These are phyloP conservation scores for Sylvia atricapilla DNA, from an alignment of 2,113 vertebrate genomes.

Conservation along the genomic window DNA sequence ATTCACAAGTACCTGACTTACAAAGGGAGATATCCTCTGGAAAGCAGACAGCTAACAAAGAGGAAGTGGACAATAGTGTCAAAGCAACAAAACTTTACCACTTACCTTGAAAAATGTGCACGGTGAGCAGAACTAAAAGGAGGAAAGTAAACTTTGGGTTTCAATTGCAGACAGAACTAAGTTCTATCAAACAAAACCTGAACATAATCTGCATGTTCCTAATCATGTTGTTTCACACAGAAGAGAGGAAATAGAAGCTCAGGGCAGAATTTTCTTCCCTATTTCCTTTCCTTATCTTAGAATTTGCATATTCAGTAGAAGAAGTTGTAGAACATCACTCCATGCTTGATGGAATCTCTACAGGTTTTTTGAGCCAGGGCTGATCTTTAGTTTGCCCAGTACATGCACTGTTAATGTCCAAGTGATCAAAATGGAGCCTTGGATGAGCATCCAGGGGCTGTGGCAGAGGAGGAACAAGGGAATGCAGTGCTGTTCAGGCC, in stretches of 20 bases:
- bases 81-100: not conserved
- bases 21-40: not conserved
- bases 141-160: not conserved
- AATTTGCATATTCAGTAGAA: not conserved
- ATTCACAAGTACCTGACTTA: rapidly evolving
- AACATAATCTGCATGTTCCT: not conserved
- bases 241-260: not conserved
- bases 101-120: not conserved
- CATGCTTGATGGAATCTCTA: not conserved
- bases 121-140: not conserved
- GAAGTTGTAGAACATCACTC: not conserved
- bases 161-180: not conserved
- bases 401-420: not conserved
- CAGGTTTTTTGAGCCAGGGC: not conserved
- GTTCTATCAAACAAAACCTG: not conserved
- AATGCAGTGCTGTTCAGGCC: not conserved
- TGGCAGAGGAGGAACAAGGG: not conserved
- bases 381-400: not conserved
- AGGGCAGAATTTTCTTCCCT: not conserved
- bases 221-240: not conserved
- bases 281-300: not conserved
- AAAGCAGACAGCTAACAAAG: not conserved
- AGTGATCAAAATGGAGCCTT: not conserved
- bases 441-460: not conserved
- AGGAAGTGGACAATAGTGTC: not conserved